Conservation (phyloP, 2,113 vertebrate genomes). For the Bostrychus sinensis region DNA sequence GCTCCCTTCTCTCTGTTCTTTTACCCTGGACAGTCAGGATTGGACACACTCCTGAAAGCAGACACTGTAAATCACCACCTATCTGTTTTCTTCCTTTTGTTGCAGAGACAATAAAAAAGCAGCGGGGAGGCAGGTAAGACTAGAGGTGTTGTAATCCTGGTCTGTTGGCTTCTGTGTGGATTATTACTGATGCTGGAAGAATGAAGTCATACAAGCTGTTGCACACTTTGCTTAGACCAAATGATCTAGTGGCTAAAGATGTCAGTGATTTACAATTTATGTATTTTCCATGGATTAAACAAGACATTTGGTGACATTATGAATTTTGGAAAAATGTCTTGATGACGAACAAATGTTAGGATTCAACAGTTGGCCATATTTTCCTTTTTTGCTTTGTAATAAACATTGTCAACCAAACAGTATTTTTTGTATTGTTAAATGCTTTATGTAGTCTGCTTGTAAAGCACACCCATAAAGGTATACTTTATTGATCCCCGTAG, state of each 20-base stretch:
- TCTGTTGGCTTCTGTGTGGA: constrained; percentile 49
- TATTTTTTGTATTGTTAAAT: too few species aligned
- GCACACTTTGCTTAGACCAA: constrained; percentile 7
- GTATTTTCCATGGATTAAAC: background rate
- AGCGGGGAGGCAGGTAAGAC: constrained; percentile 40
- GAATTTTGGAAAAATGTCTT: background rate
- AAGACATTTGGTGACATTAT: background rate
- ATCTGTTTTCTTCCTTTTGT: constrained; percentile 12
- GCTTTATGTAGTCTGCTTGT: too few species aligned
- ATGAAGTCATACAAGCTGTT: constrained; percentile 40
- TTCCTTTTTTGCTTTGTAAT: too few species aligned
- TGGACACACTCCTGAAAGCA: background rate
- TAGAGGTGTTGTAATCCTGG: constrained; percentile 39
- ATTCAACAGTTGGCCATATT: too few species aligned
- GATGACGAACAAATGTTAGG: too few species aligned
- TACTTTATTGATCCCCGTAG: too few species aligned
- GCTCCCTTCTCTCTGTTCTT: constrained; percentile 47
- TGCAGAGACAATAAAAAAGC: constrained; percentile 6
- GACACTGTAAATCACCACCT: constrained; percentile 24
- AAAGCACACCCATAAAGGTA: too few species aligned
- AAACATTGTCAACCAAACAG: too few species aligned
- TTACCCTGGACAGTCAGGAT: constrained; percentile 24
- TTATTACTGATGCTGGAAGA: constrained; percentile 17
- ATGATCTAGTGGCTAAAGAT: background rate
- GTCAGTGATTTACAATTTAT: background rate